These are phyloP conservation scores for Armadillidium nasatum DNA, from an alignment of 1,140 invertebrate species.

Conservation along the genomic window DNA sequence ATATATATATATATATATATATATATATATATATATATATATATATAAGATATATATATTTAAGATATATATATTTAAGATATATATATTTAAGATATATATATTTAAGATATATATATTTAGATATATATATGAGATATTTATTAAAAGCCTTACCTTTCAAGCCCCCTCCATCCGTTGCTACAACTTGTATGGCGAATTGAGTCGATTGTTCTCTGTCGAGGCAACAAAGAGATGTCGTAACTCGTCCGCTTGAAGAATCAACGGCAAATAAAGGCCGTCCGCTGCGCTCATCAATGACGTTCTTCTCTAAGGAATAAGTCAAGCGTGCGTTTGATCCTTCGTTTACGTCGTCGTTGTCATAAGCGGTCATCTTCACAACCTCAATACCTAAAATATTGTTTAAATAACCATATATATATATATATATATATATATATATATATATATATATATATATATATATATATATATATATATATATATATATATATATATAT, in stretches of 20 bases:
- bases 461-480: constrained; percentile 2
- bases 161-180: constrained; percentile 48
- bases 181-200: constrained; percentile 42
- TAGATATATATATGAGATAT: too few species aligned
- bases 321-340: constrained; percentile 48
- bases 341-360: constrained; percentile 54
- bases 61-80: too few species aligned
- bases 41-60: too few species aligned
- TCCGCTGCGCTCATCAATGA: constrained; percentile 49
- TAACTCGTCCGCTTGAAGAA: constrained; percentile 49
- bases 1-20: too few species aligned
- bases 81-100: too few species aligned
- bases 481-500: not conserved
- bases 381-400: constrained; percentile 47
- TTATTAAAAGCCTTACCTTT: constrained; percentile 38
- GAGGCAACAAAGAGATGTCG: constrained; percentile 32
- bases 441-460: constrained; percentile 5
- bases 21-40: too few species aligned
- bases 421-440: constrained; percentile 15
- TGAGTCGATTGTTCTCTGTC: constrained; percentile 29
- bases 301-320: constrained; percentile 52
- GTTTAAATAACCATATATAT: not conserved
- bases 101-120: too few species aligned
- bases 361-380: constrained; percentile 52
- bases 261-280: constrained; percentile 50